A percentile compares a stretch with the other conserved stretches of the same genome.
phyloP scores from a whole-genome alignment of 64 coral and sea anemone species.

The Exaiptasia diaphana region DNA sequence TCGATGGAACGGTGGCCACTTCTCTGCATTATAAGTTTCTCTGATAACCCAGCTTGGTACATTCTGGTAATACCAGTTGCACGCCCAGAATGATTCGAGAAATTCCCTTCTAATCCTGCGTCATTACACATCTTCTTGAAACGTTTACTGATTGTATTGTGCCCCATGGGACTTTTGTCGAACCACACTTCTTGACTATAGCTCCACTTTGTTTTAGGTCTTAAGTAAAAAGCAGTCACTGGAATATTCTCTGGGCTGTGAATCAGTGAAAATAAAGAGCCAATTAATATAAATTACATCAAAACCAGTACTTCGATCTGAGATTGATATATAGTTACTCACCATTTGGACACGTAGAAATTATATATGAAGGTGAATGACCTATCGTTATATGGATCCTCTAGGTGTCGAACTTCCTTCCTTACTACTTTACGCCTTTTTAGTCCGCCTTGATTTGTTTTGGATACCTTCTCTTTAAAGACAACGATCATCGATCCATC shows the following conservation, averaged over 20 bases:
- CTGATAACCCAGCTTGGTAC: background rate
- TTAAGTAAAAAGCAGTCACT: slow-evolving; percentile 20
- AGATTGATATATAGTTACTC: slow-evolving; percentile 31
- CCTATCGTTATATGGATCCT: slow-evolving; percentile 32
- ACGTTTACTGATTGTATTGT: slow-evolving; percentile 14
- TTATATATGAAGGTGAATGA: slow-evolving; percentile 33
- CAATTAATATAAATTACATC: background rate
- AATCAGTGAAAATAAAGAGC: slow-evolving; percentile 11
- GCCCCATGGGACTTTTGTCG: slow-evolving; percentile 34
- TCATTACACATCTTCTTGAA: slow-evolving; percentile 39
- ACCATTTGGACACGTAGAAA: slow-evolving; percentile 45
- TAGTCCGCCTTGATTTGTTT: slow-evolving; percentile 36
- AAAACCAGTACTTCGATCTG: slow-evolving; percentile 5
- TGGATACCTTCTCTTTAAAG: slow-evolving; percentile 43
- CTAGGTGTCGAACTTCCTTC: slow-evolving; percentile 29
- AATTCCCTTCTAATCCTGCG: slow-evolving; percentile 6
- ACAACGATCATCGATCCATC: slow-evolving; percentile 30
- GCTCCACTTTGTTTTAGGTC: slow-evolving; percentile 32
- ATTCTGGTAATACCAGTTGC: background rate
- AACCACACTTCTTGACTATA: slow-evolving; percentile 40
- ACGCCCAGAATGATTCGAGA: slow-evolving; percentile 16
- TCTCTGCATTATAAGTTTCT: slow-evolving; percentile 24
- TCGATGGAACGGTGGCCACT: slow-evolving; percentile 20
- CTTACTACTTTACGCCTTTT: slow-evolving; percentile 20
- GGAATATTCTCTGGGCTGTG: slow-evolving; percentile 40